These are phyloP conservation scores for Clarias laeviceps DNA, from an alignment of 2,797 vertebrate species.

Conservation along the genomic window DNA sequence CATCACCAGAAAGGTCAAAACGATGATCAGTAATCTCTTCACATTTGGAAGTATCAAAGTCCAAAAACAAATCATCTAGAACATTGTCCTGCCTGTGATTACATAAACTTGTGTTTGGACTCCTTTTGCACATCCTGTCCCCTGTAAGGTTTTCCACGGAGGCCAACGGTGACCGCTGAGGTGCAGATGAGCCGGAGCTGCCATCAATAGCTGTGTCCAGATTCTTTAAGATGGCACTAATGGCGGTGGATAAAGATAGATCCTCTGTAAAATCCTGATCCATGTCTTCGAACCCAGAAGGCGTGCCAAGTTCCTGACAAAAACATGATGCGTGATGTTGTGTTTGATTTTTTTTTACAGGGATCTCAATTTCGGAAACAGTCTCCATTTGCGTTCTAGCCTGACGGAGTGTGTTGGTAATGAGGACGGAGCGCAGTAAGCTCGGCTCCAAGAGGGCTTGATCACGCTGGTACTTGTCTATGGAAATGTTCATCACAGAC, in stretches of 20 bases:
- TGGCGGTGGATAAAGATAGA: conserved; percentile 77
- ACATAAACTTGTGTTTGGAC: background rate
- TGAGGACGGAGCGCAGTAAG: conserved; percentile 80
- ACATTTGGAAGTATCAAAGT: conserved; percentile 79
- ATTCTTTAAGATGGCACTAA: conserved; percentile 77
- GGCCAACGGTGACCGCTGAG: conserved; percentile 62
- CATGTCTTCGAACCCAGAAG: conserved; percentile 34
- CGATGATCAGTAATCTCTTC: conserved; percentile 63
- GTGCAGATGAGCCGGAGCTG: conserved; percentile 52
- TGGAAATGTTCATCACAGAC: conserved; percentile 79
- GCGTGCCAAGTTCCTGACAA: background rate
- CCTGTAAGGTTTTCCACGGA: conserved; percentile 68
- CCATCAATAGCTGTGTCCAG: conserved; percentile 70
- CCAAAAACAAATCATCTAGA: conserved; percentile 79
- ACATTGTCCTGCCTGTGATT: conserved; percentile 71
- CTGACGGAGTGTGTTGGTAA: conserved; percentile 82
- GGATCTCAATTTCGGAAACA: background rate
- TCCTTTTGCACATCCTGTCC: conserved; percentile 26
- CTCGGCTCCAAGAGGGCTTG: conserved; percentile 77
- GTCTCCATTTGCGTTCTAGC: conserved; percentile 53
- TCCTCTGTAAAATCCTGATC: conserved; percentile 74
- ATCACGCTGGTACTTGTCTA: conserved; percentile 80
- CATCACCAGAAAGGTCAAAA: conserved; percentile 41
- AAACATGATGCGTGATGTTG: background rate
- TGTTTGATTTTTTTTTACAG: background rate